A percentile compares a stretch with the other conserved stretches of the same genome.
phyloP scores from a whole-genome alignment of 2,797 vertebrate species.

The Heterohyrax brucei region DNA sequence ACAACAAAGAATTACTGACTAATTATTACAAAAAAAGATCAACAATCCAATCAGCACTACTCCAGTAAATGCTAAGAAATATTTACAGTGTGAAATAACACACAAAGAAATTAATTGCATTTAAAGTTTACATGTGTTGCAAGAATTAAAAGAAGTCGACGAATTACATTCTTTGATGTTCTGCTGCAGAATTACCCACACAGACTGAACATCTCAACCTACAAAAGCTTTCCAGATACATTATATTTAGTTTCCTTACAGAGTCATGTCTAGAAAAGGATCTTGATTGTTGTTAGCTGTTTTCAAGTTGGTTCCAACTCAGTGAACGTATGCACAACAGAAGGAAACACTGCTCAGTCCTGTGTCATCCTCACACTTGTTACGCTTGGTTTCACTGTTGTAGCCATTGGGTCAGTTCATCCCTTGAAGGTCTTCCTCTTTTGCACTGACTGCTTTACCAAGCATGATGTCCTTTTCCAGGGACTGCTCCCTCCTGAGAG shows the following conservation, averaged over 20 bases:
- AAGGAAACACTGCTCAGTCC: no score
- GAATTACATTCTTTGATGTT: not conserved
- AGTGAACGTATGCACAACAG: no score
- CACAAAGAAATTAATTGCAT: not conserved
- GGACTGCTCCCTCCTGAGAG: no score
- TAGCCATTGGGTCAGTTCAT: no score
- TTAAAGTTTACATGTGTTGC: not conserved
- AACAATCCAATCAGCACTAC: not conserved
- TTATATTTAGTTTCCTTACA: not conserved
- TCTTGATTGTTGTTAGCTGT: not conserved
- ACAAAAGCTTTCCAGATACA: not conserved
- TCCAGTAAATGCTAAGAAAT: not conserved
- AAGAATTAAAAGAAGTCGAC: not conserved
- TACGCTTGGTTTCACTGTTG: no score
- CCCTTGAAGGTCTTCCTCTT: no score
- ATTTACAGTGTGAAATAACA: not conserved
- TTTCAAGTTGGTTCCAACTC: no score
- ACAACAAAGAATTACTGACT: not conserved
- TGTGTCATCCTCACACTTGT: no score
- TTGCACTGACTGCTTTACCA: no score
- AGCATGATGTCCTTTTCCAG: no score
- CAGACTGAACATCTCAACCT: not conserved
- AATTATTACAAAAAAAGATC: not conserved
- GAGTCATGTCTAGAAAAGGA: not conserved
- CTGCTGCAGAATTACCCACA: not conserved